phyloP scores from a whole-genome alignment of 2,113 vertebrate genomes.

The Collichthys lucidus region DNA sequence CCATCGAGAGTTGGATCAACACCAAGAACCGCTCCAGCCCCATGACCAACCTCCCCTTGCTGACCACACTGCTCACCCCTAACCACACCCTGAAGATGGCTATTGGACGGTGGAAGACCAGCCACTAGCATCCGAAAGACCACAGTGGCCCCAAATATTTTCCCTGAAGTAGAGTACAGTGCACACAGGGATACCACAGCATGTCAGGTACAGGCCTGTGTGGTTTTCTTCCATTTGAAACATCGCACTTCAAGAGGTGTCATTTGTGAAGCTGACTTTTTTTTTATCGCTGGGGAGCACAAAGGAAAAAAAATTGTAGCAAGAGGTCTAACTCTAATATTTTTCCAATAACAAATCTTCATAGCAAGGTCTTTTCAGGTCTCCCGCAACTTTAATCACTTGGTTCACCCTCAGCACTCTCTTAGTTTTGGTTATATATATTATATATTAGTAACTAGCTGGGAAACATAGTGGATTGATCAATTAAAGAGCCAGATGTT shows the following conservation, averaged over 20 bases:
- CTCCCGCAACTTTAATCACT: too few relatives aligned
- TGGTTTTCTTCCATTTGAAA: neutral
- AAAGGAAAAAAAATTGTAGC: neutral
- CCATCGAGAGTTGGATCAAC: conserved; percentile 93
- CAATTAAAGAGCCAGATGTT: neutral
- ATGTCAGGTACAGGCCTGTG: conserved; percentile 8
- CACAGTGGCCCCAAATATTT: neutral
- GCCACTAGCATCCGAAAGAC: conserved; percentile 56
- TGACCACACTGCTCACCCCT: conserved; percentile 89
- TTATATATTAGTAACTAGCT: neutral
- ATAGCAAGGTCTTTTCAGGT: neutral
- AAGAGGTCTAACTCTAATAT: neutral
- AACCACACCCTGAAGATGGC: conserved; percentile 97
- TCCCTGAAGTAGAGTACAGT: neutral
- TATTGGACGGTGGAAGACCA: conserved; percentile 89
- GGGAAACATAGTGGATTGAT: neutral
- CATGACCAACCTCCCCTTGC: conserved; percentile 95
- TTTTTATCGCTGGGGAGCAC: neutral
- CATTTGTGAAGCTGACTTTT: neutral
- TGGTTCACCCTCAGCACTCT: neutral
- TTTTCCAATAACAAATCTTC: neutral
- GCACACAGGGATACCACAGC: neutral
- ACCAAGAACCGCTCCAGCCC: conserved; percentile 92
- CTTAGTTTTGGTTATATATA: neutral
- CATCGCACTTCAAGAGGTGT: neutral